phyloP scores from a whole-genome alignment of 92 coral and sea anemone genomes.

The Phymanthus crucifer region DNA sequence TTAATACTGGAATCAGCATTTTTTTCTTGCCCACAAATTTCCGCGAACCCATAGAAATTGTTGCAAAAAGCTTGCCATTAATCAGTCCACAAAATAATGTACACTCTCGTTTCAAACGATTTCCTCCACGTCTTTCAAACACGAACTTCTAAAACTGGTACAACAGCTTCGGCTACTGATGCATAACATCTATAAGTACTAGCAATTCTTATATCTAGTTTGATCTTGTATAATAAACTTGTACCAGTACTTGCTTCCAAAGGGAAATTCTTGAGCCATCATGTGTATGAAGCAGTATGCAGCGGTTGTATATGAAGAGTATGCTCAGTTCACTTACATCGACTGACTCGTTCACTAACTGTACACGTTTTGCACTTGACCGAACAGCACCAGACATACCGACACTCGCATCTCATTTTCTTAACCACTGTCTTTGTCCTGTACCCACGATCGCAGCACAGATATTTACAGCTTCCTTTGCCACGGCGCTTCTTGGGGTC shows the following conservation, averaged over 20 bases:
- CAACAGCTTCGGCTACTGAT: background rate
- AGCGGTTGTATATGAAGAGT: background rate
- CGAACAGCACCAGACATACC: conserved; percentile 65
- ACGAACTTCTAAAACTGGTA: background rate
- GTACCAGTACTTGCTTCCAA: background rate
- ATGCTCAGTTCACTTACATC: conserved; percentile 43
- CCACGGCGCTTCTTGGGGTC: conserved; percentile 49
- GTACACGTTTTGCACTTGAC: conserved; percentile 62
- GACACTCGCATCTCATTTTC: conserved; percentile 60
- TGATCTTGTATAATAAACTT: background rate
- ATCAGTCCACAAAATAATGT: background rate
- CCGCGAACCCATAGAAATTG: background rate
- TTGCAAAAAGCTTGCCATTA: background rate
- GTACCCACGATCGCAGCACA: conserved; percentile 88
- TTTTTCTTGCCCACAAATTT: too few species aligned
- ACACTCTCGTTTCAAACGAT: too few species aligned
- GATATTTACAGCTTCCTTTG: conserved; percentile 72
- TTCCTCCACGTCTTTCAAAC: background rate
- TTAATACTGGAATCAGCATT: too few species aligned
- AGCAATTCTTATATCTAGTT: background rate
- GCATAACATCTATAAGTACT: background rate
- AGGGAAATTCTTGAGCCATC: background rate
- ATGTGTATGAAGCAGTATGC: background rate
- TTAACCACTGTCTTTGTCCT: conserved; percentile 22
- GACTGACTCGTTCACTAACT: conserved; percentile 39